Evolutionary conservation across 2,888 invertebrate species (phyloP).

Genomic region (Carterocephalus palaemon): DNA sequence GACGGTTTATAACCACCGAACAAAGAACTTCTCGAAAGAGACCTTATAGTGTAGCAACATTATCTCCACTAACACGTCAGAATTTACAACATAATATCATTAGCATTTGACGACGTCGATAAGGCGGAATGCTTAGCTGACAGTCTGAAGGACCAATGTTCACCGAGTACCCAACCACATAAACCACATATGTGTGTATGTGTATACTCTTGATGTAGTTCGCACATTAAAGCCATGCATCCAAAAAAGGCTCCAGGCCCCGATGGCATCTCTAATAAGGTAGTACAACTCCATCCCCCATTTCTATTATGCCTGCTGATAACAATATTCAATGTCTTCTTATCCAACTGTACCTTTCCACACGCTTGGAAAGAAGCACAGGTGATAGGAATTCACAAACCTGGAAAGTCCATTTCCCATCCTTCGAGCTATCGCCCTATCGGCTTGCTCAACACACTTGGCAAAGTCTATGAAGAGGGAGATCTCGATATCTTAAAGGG

Average conservation of each 20-base stretch:
- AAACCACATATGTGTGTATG: neutral
- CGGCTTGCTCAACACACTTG: neutral
- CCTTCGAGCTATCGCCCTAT: neutral
- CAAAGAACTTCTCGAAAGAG: too few species aligned
- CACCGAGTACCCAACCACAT: neutral
- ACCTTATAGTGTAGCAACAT: too few species aligned
- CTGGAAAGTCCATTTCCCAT: neutral
- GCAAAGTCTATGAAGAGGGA: neutral
- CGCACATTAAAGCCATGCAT: neutral
- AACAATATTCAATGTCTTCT: neutral
- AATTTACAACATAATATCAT: too few species aligned
- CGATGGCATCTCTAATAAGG: neutral
- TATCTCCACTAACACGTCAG: too few species aligned
- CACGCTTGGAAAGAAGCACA: neutral
- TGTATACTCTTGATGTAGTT: too few species aligned
- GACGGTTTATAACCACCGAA: too few species aligned
- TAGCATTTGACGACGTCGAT: neutral
- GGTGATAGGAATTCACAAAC: neutral
- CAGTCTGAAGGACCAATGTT: constrained; percentile 17
- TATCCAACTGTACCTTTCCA: neutral
- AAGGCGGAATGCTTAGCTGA: constrained; percentile 22
- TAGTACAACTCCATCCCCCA: neutral
- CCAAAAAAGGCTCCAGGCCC: neutral
- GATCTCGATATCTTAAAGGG: too few species aligned
- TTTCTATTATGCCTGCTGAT: neutral